Evolutionary conservation across 1,140 invertebrate genomes (phyloP), one percentile per base, ranked within the genome.

Genomic region (Tetramorium parvispinum): DNA sequence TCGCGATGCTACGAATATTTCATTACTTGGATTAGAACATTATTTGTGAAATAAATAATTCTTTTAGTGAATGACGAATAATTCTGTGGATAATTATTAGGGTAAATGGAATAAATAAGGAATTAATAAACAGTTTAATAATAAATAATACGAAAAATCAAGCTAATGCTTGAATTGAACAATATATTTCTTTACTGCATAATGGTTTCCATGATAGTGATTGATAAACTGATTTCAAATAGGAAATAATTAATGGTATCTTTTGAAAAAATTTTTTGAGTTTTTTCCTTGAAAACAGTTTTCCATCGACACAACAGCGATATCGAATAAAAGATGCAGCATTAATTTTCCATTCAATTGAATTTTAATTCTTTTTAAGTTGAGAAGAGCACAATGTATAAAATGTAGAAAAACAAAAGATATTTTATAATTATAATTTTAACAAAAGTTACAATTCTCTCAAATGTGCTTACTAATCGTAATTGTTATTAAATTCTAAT

Each of bases 161-260:
- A 75, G 7, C 13, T 55, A 37, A 21, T 6, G 27, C 1, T 55
- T 21, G n/a, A 73, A 73, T 55, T 70, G 49, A 49, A 51, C 11
- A 21, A 40, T 21, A 21, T 21, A n/a, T 37, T 16, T 53, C 11
- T 49, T 18, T 57, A 32, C 32, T 7, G 2, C 18, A 55, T 21
- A 75, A 76, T 10, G n/a, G 0, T 43, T 76, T 76, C 6, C 5
- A 49, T 49, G 13, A 27, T 49, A 40, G 3, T 76, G n/a, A 55
- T 73, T n/a, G 32, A 75, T 57, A 13, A 24, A 51, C 16, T 32
- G 8, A 57, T 76, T 57, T 76, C 3, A 76, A 76, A 21, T 76
- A 8, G 37, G 0, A 57, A 24, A 40, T 13, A 55, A 59, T 24
- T 71, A 18, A 51, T 76, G 3, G 8, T 24, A 40, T 24, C 16